Evolutionary conservation across 1,140 invertebrate species (phyloP), one percentile per base, ranked within the genome.

Genomic region (Mamestra configurata): DNA sequence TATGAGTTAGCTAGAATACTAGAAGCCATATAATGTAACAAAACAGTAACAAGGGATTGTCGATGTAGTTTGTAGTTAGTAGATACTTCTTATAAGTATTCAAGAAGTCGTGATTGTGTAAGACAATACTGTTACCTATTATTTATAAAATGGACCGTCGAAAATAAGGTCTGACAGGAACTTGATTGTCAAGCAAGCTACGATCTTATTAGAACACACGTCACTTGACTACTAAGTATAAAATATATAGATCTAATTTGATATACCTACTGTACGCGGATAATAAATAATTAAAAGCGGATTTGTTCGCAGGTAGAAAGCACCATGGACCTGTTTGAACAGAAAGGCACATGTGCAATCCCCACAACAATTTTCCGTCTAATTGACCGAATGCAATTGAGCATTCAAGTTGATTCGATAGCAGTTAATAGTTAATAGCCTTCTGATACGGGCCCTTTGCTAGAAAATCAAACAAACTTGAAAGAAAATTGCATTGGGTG

Each of bases 311-410:
- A 76, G 55, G 72, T 61, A 76, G 55, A 76, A 76, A 76, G 55
- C 55, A 46, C 72, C 72, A 76, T 27, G 55, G 40, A 46, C 72
- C 49, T 46, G 68, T 76, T 59, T 61, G 72, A 61, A 68, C 66
- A 80, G 68, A 82, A 82, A 75, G 61, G 70, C 35, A 76, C 22
- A 66, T 73, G 82, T 79, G 83, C 84, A 79, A 82, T 79, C 78
- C 75, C 81, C 82, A 82, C 82, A 88, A 89, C 89, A 92, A 94
- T 94, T 94, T 94, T 94, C 90, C 92, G 92, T 90, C 88, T 93
- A 93, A 94, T 94, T 94, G 91, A 90, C 82, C 85, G 85, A 87
- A 88, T 84, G 85, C 89, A 92, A 93, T 94, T 85, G 89, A 92
- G 84, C 92, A 89, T 92, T 91, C 82, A 88, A 87, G 77, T 85